Conservation (phyloP, 2,113 vertebrate genomes). For the Vimba vimba region DNA sequence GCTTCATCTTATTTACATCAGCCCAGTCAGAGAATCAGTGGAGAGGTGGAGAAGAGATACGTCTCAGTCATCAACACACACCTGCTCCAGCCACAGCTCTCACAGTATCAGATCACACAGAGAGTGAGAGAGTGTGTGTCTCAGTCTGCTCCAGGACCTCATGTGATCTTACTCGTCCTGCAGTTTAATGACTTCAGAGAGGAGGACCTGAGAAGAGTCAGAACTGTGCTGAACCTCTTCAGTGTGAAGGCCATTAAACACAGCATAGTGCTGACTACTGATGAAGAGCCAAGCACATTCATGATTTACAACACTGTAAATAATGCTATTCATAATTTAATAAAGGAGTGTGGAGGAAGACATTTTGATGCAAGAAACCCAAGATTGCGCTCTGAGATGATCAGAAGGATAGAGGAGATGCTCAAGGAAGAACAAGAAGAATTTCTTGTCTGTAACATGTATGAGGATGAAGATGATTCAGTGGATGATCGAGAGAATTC, state of each 20-base stretch:
- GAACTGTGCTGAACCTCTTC: background rate
- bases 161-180: background rate
- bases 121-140: background rate
- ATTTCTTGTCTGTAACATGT: background rate
- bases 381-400: background rate
- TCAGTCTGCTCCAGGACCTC: background rate
- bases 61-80: background rate
- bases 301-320: too few relatives aligned
- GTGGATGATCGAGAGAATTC: background rate
- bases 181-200: background rate
- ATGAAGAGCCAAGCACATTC: background rate
- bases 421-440: background rate
- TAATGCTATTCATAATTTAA: background rate
- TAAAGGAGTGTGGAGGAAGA: background rate
- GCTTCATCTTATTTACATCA: background rate
- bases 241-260: background rate
- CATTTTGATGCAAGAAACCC: background rate
- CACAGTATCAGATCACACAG: fast-evolving
- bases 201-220: background rate
- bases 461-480: background rate
- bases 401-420: background rate
- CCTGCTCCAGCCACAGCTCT: background rate
- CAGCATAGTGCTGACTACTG: background rate
- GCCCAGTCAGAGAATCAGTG: background rate
- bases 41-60: fast-evolving